Evolutionary conservation across 2,113 vertebrate genomes (phyloP).

Genomic region (Muntiacus muntjak): DNA sequence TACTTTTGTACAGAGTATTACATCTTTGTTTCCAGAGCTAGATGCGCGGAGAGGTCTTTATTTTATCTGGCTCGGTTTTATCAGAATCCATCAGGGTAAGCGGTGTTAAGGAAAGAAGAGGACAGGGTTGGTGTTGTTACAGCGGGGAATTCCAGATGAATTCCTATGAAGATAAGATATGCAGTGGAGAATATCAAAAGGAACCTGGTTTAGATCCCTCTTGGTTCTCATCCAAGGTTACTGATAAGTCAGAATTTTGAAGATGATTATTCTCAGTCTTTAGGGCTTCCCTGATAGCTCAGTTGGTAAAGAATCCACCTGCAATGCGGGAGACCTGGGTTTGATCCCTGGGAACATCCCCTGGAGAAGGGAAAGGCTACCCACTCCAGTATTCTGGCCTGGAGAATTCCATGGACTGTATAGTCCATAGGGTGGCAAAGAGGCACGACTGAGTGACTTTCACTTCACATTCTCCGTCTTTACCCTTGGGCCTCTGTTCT

Average conservation of each 20-base stretch:
- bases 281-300: neutral
- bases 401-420: neutral
- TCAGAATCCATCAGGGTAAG: neutral
- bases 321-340: neutral
- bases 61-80: neutral
- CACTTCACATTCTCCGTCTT: neutral
- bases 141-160: neutral
- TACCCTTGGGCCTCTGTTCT: conserved; percentile 48
- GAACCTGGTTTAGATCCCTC: neutral
- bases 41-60: neutral
- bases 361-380: neutral
- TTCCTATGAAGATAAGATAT: neutral
- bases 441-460: neutral
- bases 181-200: neutral
- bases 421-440: neutral
- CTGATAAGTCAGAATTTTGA: neutral
- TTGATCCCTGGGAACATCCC: neutral
- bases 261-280: conserved; percentile 48
- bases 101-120: neutral
- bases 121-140: neutral
- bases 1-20: neutral
- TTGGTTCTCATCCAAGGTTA: neutral
- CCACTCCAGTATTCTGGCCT: neutral
- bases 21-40: neutral
- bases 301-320: neutral